phyloP scores from a whole-genome alignment of 2,888 invertebrate genomes.

The Copidosoma aretas region DNA sequence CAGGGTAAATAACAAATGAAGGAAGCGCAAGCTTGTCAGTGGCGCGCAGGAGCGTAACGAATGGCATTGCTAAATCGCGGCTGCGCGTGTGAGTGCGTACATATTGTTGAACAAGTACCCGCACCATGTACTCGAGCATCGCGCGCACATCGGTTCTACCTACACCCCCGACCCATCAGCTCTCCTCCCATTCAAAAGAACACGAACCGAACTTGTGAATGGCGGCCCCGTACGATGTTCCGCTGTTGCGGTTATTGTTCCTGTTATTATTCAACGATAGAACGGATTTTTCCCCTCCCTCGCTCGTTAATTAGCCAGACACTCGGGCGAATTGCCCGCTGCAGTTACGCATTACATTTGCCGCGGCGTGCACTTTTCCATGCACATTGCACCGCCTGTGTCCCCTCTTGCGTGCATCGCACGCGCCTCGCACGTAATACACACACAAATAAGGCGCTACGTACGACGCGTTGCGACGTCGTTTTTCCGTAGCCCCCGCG shows the following conservation, averaged over 20 bases:
- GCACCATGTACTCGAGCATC: too few relatives aligned
- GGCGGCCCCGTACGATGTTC: background rate
- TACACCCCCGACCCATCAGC: background rate
- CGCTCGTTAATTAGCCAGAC: background rate
- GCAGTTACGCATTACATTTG: background rate
- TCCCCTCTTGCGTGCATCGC: too few relatives aligned
- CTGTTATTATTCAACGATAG: constrained; percentile 6
- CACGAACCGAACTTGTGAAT: background rate
- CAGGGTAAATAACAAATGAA: constrained; percentile 32
- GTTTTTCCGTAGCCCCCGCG: background rate
- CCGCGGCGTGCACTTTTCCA: background rate
- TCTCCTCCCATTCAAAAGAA: background rate
- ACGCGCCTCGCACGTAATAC: too few relatives aligned
- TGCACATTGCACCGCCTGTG: background rate
- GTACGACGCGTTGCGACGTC: background rate
- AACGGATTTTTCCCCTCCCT: background rate
- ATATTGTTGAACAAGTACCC: too few relatives aligned
- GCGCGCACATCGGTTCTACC: background rate
- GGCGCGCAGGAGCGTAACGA: constrained; percentile 29
- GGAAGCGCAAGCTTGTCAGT: constrained; percentile 34
- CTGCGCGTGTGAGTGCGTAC: background rate
- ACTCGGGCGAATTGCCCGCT: constrained; percentile 4
- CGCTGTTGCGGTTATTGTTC: too few relatives aligned
- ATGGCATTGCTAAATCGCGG: constrained; percentile 28
- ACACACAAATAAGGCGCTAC: too few relatives aligned